These are phyloP conservation scores for Rhagium mordax DNA, from an alignment of 2,888 invertebrate species.

Conservation along the genomic window DNA sequence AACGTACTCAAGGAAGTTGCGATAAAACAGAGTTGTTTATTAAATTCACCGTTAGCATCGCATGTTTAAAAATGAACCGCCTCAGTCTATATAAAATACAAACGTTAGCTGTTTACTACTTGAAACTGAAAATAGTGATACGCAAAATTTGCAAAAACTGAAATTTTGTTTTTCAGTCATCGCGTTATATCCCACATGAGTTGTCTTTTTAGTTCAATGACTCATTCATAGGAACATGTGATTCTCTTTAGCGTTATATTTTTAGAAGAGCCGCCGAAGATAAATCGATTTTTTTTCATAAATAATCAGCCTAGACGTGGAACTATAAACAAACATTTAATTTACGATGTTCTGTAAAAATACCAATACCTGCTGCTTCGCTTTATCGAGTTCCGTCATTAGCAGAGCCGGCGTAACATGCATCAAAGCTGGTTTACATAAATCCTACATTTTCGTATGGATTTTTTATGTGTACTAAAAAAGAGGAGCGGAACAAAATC, in stretches of 20 bases:
- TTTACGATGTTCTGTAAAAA: slow-evolving; percentile 24
- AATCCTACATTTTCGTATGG: neutral
- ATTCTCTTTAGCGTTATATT: slow-evolving; percentile 11
- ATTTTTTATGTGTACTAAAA: neutral
- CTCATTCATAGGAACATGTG: slow-evolving; percentile 6
- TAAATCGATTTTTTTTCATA: slow-evolving; percentile 16
- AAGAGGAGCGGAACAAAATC: neutral
- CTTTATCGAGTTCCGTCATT: neutral
- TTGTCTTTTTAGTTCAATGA: slow-evolving; percentile 16
- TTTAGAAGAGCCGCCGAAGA: slow-evolving; percentile 10
- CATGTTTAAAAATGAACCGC: too few relatives aligned
- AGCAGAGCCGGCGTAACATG: neutral
- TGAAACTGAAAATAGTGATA: neutral
- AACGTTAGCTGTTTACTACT: neutral
- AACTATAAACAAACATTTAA: slow-evolving; percentile 19
- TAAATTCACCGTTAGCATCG: too few relatives aligned
- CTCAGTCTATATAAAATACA: too few relatives aligned
- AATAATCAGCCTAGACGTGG: slow-evolving; percentile 9
- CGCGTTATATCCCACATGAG: neutral
- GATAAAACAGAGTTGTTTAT: too few relatives aligned
- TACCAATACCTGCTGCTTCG: neutral
- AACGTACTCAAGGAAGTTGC: too few relatives aligned
- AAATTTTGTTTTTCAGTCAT: neutral
- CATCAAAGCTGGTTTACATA: neutral
- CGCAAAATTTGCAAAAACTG: neutral